These are phyloP conservation scores for Colletes collaris DNA, from an alignment of 2,888 invertebrate species.

Conservation along the genomic window DNA sequence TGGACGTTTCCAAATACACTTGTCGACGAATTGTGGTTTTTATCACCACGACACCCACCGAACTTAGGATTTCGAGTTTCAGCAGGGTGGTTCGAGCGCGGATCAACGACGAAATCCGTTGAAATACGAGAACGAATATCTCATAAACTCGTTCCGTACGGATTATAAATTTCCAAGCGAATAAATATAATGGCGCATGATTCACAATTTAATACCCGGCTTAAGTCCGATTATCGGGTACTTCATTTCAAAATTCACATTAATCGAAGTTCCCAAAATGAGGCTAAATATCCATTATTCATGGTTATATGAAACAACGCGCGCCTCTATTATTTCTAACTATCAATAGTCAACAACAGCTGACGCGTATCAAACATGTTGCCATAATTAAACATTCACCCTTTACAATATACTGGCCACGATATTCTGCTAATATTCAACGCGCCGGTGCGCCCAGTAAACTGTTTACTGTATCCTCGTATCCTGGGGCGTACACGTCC, in stretches of 20 bases:
- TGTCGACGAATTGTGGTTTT: too few species aligned
- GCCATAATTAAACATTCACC: slow-evolving; percentile 6
- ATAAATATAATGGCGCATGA: too few species aligned
- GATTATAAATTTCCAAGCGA: too few species aligned
- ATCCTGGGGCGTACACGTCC: neutral
- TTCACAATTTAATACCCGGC: too few species aligned
- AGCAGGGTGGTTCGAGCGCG: too few species aligned
- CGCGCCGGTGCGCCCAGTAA: neutral
- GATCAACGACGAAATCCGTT: too few species aligned
- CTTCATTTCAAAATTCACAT: neutral
- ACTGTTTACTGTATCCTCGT: slow-evolving; percentile 23
- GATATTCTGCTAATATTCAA: slow-evolving; percentile 4
- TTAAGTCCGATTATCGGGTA: neutral
- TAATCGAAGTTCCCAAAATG: neutral
- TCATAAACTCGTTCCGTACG: too few species aligned
- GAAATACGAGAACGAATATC: too few species aligned
- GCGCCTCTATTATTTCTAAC: slow-evolving; percentile 28
- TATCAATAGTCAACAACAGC: neutral
- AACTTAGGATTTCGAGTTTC: too few species aligned
- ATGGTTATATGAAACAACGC: neutral
- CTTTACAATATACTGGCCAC: neutral
- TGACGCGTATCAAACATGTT: slow-evolving; percentile 17
- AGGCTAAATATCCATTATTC: slow-evolving; percentile 2
- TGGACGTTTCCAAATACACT: too few species aligned
- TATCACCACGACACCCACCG: too few species aligned